Conservation (phyloP, 2,113 vertebrate species). For the Electrona antarctica region DNA sequence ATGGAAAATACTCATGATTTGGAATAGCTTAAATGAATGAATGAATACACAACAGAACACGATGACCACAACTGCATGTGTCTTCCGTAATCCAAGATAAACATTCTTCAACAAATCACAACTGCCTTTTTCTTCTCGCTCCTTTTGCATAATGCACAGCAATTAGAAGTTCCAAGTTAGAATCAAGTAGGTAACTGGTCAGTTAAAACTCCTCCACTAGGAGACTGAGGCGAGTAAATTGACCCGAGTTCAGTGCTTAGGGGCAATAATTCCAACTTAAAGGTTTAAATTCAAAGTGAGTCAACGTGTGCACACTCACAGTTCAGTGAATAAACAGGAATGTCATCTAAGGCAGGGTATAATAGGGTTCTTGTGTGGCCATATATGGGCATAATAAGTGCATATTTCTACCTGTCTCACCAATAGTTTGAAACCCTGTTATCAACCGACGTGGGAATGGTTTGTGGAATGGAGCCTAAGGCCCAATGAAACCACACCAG, state of each 20-base stretch:
- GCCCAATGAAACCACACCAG: no score
- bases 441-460: background rate
- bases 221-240: no score
- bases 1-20: background rate
- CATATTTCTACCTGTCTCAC: background rate
- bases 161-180: background rate
- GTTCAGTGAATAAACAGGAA: background rate
- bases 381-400: background rate
- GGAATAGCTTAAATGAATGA: background rate
- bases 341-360: background rate
- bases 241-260: no score
- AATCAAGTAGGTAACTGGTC: background rate
- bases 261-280: no score
- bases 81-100: background rate
- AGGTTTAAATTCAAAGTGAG: no score
- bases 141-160: background rate
- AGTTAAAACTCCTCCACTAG: no score
- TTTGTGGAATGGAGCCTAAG: no score
- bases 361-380: background rate
- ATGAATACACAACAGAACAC: background rate
- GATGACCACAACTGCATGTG: background rate
- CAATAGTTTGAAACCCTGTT: background rate
- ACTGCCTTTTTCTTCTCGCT: background rate
- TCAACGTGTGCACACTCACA: no score
- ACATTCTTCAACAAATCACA: background rate